phyloP scores from a whole-genome alignment of 2,888 invertebrate species.

The Cremastinae sp. region DNA sequence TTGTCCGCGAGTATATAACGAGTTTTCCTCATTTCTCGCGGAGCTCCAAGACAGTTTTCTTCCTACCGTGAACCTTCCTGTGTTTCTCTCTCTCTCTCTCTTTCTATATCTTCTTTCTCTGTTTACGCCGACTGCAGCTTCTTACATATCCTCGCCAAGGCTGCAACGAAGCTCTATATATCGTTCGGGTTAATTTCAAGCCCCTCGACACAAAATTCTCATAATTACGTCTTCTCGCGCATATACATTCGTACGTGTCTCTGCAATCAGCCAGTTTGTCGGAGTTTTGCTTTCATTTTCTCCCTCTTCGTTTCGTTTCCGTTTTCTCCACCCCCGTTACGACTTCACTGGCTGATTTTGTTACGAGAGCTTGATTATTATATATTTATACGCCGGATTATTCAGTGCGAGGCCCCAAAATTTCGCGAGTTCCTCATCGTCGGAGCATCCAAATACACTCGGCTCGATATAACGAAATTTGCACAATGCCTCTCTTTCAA shows the following conservation, averaged over 20 bases:
- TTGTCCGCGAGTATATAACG: constrained; percentile 69
- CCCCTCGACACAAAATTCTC: constrained; percentile 47
- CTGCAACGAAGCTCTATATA: constrained; percentile 34
- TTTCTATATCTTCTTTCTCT: constrained; percentile 32
- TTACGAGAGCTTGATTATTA: constrained; percentile 56
- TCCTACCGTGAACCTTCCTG: constrained; percentile 2
- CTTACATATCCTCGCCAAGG: constrained; percentile 35
- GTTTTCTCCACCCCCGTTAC: constrained; percentile 30
- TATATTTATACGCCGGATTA: constrained; percentile 43
- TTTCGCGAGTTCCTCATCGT: constrained; percentile 10
- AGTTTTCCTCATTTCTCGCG: constrained; percentile 53
- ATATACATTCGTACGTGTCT: constrained; percentile 13
- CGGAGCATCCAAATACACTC: constrained; percentile 40
- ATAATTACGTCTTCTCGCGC: constrained; percentile 16
- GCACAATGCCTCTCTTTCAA: neutral
- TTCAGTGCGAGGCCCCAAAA: constrained; percentile 41
- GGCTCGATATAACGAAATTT: constrained; percentile 21
- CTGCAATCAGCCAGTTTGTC: constrained; percentile 47
- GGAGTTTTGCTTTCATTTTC: constrained; percentile 66
- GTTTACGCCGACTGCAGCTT: constrained; percentile 53
- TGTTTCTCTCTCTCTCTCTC: constrained; percentile 30
- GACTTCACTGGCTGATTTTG: constrained; percentile 35
- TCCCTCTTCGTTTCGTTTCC: constrained; percentile 69
- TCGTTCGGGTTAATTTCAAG: constrained; percentile 55
- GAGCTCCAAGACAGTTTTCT: constrained; percentile 36